phyloP scores from a whole-genome alignment of 1,140 invertebrate species.

The Drosophila lowei region DNA sequence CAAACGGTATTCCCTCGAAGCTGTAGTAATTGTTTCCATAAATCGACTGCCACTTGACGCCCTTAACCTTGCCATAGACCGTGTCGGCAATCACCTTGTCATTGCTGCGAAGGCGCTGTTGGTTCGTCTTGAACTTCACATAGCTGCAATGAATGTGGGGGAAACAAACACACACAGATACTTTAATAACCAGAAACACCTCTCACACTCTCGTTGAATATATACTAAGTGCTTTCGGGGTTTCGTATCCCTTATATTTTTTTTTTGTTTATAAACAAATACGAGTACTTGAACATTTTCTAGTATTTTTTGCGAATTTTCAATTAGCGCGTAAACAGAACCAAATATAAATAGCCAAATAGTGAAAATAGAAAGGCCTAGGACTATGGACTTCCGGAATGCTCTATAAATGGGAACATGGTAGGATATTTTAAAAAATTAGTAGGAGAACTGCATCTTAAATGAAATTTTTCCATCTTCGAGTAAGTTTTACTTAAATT shows the following conservation, averaged over 20 bases:
- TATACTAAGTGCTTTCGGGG: too few species aligned
- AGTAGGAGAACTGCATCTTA: too few species aligned
- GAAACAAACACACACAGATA: not conserved
- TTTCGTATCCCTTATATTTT: not conserved
- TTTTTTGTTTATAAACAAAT: slow-evolving; percentile 57
- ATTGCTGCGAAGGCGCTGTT: slow-evolving; percentile 73
- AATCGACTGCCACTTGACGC: slow-evolving; percentile 70
- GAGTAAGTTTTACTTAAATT: too few species aligned
- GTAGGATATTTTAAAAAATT: not conserved
- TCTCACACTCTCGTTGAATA: too few species aligned
- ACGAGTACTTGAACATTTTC: slow-evolving; percentile 15
- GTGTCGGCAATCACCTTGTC: slow-evolving; percentile 77
- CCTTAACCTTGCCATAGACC: slow-evolving; percentile 73
- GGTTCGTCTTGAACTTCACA: slow-evolving; percentile 81
- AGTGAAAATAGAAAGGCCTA: slow-evolving; percentile 12
- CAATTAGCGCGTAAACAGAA: slow-evolving; percentile 51
- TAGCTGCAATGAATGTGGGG: slow-evolving; percentile 55
- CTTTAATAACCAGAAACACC: too few species aligned
- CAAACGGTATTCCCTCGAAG: slow-evolving; percentile 86
- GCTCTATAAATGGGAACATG: slow-evolving; percentile 15
- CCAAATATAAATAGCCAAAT: slow-evolving; percentile 32
- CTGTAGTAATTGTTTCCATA: slow-evolving; percentile 78
- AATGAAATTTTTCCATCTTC: too few species aligned
- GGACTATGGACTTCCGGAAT: not conserved
- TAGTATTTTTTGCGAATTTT: slow-evolving; percentile 48